phyloP scores from a whole-genome alignment of 1,140 invertebrate species.

The Camponotus pennsylvanicus region DNA sequence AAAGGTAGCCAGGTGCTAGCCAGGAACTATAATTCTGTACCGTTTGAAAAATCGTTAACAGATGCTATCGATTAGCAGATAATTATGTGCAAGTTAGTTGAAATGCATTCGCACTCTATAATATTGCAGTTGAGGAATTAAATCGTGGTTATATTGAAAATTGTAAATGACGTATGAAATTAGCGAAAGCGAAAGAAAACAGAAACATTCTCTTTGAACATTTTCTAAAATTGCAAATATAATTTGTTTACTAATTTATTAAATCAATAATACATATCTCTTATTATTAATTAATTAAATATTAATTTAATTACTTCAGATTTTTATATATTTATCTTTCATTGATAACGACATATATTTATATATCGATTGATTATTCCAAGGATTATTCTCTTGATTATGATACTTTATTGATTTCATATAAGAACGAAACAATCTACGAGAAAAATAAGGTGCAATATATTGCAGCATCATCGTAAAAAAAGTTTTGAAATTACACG shows the following conservation, averaged over 20 bases:
- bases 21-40: background rate
- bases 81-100: background rate
- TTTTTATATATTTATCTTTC: background rate
- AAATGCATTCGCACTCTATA: background rate
- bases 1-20: background rate
- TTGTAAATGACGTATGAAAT: background rate
- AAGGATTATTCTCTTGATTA: background rate
- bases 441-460: background rate
- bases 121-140: background rate
- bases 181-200: background rate
- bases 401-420: background rate
- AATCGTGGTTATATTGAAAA: background rate
- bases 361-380: background rate
- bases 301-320: background rate
- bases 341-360: background rate
- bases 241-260: background rate
- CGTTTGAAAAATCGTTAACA: background rate
- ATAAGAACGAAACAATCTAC: background rate
- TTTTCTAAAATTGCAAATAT: background rate
- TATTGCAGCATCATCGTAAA: background rate
- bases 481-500: too few species aligned
- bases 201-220: background rate
- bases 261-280: background rate
- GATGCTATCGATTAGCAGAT: background rate
- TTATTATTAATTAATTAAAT: background rate